Conservation (phyloP, 2,113 vertebrate genomes). For the Crotalus horridus region DNA sequence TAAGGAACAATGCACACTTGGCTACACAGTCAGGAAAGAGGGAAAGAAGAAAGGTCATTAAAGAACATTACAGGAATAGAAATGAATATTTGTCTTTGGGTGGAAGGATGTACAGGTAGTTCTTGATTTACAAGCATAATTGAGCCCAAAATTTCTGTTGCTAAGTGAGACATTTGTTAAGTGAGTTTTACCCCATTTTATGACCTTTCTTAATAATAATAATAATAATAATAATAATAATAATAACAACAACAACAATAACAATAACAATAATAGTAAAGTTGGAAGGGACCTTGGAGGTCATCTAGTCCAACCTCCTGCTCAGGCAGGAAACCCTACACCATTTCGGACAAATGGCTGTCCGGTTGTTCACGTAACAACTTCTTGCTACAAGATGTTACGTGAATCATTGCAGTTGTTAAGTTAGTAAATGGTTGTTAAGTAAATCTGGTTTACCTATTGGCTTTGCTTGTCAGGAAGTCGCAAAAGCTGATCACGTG, state of each 20-base stretch:
- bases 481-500: neutral
- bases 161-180: neutral
- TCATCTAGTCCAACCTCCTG: too few species aligned
- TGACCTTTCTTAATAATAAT: neutral
- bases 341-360: too few species aligned
- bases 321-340: too few species aligned
- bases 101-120: neutral
- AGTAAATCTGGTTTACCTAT: too few species aligned
- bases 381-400: neutral
- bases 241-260: too few species aligned
- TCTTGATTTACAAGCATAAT: neutral
- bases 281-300: too few species aligned
- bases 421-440: neutral
- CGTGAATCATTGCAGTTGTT: neutral
- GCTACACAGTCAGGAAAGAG: conserved; percentile 20
- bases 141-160: neutral
- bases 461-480: too few species aligned
- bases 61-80: conserved; percentile 22
- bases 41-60: conserved; percentile 50
- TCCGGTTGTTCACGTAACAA: too few species aligned
- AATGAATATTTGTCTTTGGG: conserved; percentile 40
- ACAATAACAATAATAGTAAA: too few species aligned
- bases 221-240: too few species aligned
- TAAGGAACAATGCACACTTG: conserved; percentile 43
- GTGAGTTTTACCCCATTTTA: neutral